These are phyloP conservation scores for Eretmochelys imbricata DNA, from an alignment of 2,113 vertebrate species.

Conservation along the genomic window DNA sequence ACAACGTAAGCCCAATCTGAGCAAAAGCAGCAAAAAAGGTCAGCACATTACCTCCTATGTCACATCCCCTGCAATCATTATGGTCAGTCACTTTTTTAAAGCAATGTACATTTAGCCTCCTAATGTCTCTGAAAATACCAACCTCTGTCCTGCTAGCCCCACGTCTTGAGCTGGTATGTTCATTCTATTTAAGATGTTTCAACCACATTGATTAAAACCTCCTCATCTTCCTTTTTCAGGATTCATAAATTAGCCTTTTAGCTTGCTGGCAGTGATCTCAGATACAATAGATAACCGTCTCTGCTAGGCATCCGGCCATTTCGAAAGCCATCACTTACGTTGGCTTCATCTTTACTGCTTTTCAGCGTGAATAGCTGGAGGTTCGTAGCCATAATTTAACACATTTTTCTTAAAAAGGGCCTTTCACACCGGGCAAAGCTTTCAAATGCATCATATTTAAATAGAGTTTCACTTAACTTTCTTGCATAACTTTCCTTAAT, in stretches of 20 bases:
- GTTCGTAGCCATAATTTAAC: background rate
- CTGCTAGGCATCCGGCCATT: conserved; percentile 21
- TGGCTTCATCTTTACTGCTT: background rate
- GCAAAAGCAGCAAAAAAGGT: background rate
- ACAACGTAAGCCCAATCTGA: background rate
- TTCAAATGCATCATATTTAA: background rate
- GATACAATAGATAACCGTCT: conserved; percentile 41
- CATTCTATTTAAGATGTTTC: background rate
- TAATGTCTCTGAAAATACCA: conserved; percentile 25
- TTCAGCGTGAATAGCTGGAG: background rate
- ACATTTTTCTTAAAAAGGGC: background rate
- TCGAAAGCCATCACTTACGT: background rate
- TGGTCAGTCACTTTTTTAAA: conserved; percentile 2
- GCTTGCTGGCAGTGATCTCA: conserved; percentile 40
- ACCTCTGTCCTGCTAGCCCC: background rate
- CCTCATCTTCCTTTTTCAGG: conserved; percentile 41
- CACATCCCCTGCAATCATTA: background rate
- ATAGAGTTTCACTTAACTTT: background rate
- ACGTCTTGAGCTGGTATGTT: background rate
- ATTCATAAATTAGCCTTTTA: conserved; percentile 57
- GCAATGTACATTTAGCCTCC: background rate
- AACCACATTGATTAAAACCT: conserved; percentile 52
- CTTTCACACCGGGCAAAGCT: background rate
- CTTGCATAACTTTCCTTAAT: background rate
- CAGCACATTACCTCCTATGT: background rate